Conservation (phyloP, 1,140 invertebrate genomes). For the Agrilus planipennis region DNA sequence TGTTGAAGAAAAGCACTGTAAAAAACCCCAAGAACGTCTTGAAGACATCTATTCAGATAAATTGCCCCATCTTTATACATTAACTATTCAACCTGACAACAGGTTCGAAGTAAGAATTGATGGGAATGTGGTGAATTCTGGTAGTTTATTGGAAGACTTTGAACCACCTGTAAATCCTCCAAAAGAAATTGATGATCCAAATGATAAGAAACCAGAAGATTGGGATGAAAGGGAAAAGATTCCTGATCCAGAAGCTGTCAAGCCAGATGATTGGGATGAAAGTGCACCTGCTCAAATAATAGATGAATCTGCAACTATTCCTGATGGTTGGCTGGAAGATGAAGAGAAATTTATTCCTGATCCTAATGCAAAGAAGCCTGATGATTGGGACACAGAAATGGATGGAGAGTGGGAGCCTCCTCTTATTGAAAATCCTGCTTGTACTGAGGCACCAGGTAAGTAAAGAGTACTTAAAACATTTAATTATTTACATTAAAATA, state of each 20-base stretch:
- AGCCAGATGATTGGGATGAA: conserved; percentile 95
- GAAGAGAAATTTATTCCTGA: conserved; percentile 84
- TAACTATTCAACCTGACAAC: conserved; percentile 84
- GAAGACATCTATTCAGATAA: conserved; percentile 92
- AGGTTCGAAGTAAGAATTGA: conserved; percentile 60
- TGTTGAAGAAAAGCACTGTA: conserved; percentile 83
- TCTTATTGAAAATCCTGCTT: conserved; percentile 73
- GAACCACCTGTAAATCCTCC: conserved; percentile 90
- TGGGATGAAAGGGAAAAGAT: conserved; percentile 98
- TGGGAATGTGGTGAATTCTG: conserved; percentile 70
- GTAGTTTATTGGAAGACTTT: conserved; percentile 81
- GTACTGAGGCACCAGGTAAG: conserved; percentile 45
- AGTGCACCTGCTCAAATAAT: conserved; percentile 80
- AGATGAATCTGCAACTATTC: conserved; percentile 79
- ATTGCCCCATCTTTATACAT: conserved; percentile 86
- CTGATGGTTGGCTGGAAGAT: conserved; percentile 89
- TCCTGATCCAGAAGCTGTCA: conserved; percentile 71
- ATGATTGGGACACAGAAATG: conserved; percentile 96
- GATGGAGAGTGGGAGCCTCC: conserved; percentile 98
- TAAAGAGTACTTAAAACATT: no score
- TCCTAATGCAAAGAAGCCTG: conserved; percentile 74
- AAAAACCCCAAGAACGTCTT: conserved; percentile 73
- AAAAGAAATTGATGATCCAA: conserved; percentile 88
- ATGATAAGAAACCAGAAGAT: conserved; percentile 78
- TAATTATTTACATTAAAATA: no score